These are phyloP conservation scores for Lithobates pipiens DNA, from an alignment of 2,797 vertebrate species.

Conservation along the genomic window DNA sequence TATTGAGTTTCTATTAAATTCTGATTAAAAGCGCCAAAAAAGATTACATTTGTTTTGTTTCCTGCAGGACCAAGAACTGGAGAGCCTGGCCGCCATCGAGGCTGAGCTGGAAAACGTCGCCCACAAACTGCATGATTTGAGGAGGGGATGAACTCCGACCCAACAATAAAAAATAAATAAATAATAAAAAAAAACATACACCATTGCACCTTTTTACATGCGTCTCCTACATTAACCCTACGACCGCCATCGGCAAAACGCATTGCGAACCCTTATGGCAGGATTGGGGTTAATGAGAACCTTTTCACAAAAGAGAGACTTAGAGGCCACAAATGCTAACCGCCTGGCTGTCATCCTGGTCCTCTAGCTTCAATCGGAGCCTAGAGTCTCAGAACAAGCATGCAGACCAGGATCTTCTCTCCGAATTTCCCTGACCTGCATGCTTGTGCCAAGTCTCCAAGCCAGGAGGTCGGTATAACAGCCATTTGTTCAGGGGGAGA, in stretches of 20 bases:
- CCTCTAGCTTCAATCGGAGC: too few species aligned
- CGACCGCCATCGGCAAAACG: not conserved
- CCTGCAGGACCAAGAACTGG: constrained; percentile 85
- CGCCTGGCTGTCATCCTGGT: too few species aligned
- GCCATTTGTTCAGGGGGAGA: too few species aligned
- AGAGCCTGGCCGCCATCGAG: constrained; percentile 92
- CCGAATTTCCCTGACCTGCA: too few species aligned
- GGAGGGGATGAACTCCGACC: constrained; percentile 70
- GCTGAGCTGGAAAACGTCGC: constrained; percentile 92
- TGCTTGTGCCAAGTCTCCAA: too few species aligned
- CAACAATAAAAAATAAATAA: rapidly evolving
- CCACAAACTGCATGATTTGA: constrained; percentile 88
- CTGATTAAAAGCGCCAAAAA: too few species aligned
- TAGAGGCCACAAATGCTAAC: too few species aligned
- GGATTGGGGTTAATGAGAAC: not conserved
- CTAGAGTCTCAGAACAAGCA: too few species aligned
- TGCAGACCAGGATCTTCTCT: too few species aligned
- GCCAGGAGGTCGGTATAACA: too few species aligned
- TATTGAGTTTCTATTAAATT: too few species aligned
- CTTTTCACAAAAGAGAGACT: too few species aligned
- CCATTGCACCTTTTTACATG: constrained; percentile 49
- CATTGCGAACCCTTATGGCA: not conserved
- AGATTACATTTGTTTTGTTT: constrained; percentile 10
- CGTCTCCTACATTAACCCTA: constrained; percentile 34
- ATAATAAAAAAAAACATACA: not conserved